phyloP scores from a whole-genome alignment of 2,797 vertebrate species.

The Furcifer pardalis region DNA sequence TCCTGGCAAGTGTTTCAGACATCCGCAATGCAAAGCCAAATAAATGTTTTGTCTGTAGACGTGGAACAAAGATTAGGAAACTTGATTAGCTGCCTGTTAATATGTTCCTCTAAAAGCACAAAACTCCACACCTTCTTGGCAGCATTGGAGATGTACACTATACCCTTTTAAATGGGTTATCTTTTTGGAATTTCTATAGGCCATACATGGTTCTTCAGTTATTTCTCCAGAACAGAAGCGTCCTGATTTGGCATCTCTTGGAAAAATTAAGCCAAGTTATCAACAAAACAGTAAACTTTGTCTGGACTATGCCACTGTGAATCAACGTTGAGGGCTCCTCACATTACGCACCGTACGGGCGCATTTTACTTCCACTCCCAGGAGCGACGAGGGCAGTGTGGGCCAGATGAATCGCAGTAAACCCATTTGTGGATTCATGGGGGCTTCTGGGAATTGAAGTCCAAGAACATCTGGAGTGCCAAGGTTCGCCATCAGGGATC shows the following conservation, averaged over 20 bases:
- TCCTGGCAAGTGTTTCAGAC: slow-evolving; percentile 70
- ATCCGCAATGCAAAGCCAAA: slow-evolving; percentile 67
- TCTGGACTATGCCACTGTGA: too few relatives aligned
- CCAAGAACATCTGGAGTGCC: too few relatives aligned
- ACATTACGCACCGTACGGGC: too few relatives aligned
- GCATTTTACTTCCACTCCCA: too few relatives aligned
- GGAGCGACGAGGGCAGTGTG: too few relatives aligned
- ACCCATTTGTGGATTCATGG: too few relatives aligned
- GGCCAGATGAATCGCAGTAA: too few relatives aligned
- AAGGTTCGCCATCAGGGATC: too few relatives aligned
- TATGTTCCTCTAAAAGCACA: slow-evolving; percentile 37
- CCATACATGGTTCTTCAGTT: not conserved
- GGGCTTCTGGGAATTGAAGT: too few relatives aligned
- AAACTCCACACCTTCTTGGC: not conserved
- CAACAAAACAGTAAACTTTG: not conserved
- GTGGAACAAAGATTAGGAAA: slow-evolving; percentile 67
- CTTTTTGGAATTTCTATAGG: not conserved
- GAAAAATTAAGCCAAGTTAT: not conserved
- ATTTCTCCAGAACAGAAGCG: not conserved
- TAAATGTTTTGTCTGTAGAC: slow-evolving; percentile 74
- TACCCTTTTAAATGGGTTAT: not conserved
- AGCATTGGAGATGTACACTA: not conserved
- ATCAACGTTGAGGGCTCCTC: not conserved
- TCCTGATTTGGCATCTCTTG: not conserved
- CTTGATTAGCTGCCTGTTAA: slow-evolving; percentile 29